phyloP scores from a whole-genome alignment of 2,113 vertebrate species.

The Dolichallabes microphthalmus region DNA sequence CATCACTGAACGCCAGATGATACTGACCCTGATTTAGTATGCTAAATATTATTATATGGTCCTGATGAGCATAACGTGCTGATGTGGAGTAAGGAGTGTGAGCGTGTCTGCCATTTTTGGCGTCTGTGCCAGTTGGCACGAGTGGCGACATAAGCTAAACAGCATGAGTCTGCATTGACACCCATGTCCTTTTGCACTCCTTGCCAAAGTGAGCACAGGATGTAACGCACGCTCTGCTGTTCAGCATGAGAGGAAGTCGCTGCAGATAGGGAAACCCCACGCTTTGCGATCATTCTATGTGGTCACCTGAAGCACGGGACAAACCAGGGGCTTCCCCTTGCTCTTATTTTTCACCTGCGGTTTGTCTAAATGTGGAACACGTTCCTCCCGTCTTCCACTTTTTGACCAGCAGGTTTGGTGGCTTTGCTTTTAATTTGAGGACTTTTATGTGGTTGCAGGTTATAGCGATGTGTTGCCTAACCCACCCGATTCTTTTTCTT shows the following conservation, averaged over 20 bases:
- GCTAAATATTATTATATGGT: neutral
- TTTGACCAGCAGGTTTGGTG: neutral
- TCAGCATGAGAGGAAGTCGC: slow-evolving; percentile 2
- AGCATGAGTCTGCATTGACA: slow-evolving; percentile 1
- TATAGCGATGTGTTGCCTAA: neutral
- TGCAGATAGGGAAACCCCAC: slow-evolving; percentile 16
- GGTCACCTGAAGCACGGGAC: slow-evolving; percentile 11
- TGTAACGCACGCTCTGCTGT: neutral
- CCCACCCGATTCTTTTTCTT: too few relatives aligned
- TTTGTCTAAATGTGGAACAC: slow-evolving; percentile 22
- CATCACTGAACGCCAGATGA: neutral
- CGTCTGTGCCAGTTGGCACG: neutral
- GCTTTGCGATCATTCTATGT: neutral
- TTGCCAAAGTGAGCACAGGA: neutral
- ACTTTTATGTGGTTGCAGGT: slow-evolving; percentile 9
- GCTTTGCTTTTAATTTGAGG: neutral
- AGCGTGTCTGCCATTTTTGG: neutral
- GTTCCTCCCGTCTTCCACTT: neutral
- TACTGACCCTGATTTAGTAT: neutral
- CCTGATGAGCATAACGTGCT: neutral
- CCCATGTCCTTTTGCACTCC: neutral
- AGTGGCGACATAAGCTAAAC: slow-evolving; percentile 5
- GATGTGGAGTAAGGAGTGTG: neutral
- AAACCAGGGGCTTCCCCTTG: slow-evolving; percentile 25
- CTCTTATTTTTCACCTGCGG: slow-evolving; percentile 23